Conservation (phyloP, 2,797 vertebrate genomes). For the Protonibea diacanthus region DNA sequence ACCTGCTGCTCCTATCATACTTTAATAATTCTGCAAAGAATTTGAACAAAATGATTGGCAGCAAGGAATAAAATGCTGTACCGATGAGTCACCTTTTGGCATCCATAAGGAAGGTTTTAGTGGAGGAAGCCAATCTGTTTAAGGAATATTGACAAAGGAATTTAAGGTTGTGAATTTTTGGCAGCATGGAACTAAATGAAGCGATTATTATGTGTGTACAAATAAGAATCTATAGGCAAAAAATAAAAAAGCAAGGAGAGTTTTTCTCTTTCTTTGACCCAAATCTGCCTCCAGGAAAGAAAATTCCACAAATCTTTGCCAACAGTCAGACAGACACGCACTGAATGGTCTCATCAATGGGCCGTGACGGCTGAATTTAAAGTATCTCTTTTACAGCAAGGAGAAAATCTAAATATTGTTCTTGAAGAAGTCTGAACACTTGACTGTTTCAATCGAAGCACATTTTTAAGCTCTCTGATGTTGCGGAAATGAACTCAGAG, state of each 20-base stretch:
- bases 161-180: slow-evolving; percentile 6
- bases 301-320: slow-evolving; percentile 72
- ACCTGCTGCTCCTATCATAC: background rate
- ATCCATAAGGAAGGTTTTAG: background rate
- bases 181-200: background rate
- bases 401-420: slow-evolving; percentile 71
- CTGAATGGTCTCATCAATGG: slow-evolving; percentile 69
- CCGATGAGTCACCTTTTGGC: background rate
- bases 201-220: background rate
- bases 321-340: slow-evolving; percentile 66
- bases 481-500: slow-evolving; percentile 67
- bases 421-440: slow-evolving; percentile 63
- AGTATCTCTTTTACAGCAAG: slow-evolving; percentile 72
- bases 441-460: slow-evolving; percentile 61
- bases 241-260: slow-evolving; percentile 24
- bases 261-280: slow-evolving; percentile 57
- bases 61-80: background rate
- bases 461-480: slow-evolving; percentile 49
- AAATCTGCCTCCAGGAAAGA: slow-evolving; percentile 69
- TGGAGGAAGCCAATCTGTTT: background rate
- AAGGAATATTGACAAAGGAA: background rate
- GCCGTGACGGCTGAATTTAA: slow-evolving; percentile 66
- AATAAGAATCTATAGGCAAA: slow-evolving; percentile 1
- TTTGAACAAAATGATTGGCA: background rate
- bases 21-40: background rate